phyloP scores from a whole-genome alignment of 2,888 invertebrate genomes.

The Hylaea fasciaria region DNA sequence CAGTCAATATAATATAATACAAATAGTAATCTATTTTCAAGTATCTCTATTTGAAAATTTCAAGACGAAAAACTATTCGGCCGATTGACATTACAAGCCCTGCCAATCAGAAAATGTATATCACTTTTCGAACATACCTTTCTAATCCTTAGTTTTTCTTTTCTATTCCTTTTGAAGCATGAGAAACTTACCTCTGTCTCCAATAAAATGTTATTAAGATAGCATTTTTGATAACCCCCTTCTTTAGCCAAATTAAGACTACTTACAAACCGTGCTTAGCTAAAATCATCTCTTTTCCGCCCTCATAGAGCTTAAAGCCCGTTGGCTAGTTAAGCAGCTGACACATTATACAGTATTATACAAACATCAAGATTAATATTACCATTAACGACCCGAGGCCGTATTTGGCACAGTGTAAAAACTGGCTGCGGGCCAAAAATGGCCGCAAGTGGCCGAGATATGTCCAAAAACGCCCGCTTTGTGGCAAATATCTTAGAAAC shows the following conservation, averaged over 20 bases:
- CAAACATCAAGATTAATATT: constrained; percentile 72
- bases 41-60: too few species aligned
- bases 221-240: constrained; percentile 13
- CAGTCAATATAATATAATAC: too few species aligned
- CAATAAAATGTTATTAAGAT: not conserved
- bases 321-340: constrained; percentile 14
- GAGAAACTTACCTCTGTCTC: too few species aligned
- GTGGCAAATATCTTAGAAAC: constrained; percentile 68
- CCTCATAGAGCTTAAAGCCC: constrained; percentile 3
- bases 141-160: too few species aligned
- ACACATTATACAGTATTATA: constrained; percentile 36
- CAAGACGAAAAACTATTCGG: too few species aligned
- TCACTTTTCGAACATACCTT: too few species aligned
- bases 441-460: constrained; percentile 44
- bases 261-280: not conserved
- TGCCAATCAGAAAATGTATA: too few species aligned
- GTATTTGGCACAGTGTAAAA: constrained; percentile 63
- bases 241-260: not conserved
- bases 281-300: constrained; percentile 2
- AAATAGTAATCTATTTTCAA: too few species aligned
- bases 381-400: constrained; percentile 60
- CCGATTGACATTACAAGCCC: too few species aligned
- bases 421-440: constrained; percentile 60
- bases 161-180: too few species aligned
- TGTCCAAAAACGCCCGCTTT: constrained; percentile 54